Evolutionary conservation across 2,113 vertebrate species (phyloP), one percentile per base, ranked within the genome.

Genomic region (Rutilus rutilus): DNA sequence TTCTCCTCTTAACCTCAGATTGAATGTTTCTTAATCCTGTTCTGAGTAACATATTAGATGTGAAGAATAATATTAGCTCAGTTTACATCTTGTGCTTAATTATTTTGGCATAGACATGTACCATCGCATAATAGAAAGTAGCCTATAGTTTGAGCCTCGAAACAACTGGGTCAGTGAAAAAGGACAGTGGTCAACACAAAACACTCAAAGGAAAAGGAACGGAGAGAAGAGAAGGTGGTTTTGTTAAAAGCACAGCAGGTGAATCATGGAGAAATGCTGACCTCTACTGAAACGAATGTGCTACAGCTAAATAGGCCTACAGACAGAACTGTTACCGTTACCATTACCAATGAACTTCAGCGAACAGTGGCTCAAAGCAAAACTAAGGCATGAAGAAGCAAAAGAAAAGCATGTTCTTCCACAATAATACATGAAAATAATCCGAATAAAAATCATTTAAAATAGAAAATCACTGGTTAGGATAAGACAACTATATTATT

Each of bases 301-400:
- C 90, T 97, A 97, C 92, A 97, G 94, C 91, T 97, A 96, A 64
- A 92, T 97, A n/a, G n/a, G n/a, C n/a, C n/a, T n/a, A 97, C 86
- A 98, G 92, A 54, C 21, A 39, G 4, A 25, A 36, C 23, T 1
- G n/a, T n/a, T n/a, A n/a, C n/a, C 1, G 36, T 42, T 42, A 42
- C 42, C 1, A 42, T 27, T 67, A 7, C 2, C 1, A 65, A 8
- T 42, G 10, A 54, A 23, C 73, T 64, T 77, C 0, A 30, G 19
- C 9, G 6, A 79, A 60, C 30, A 78, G 19, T n/a, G 54, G 0
- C 8, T 77, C 1, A 33, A 12, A 52, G 47, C 74, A 47, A n/a
- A 45, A 60, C 36, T 64, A 64, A 62, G 33, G 33, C 11, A 39
- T n/a, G 19, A 73, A 73, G 21, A 23, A 19, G n/a, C 45, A 30